These are phyloP conservation scores for Phengaris arion DNA, from an alignment of 2,888 invertebrate species.

Conservation along the genomic window DNA sequence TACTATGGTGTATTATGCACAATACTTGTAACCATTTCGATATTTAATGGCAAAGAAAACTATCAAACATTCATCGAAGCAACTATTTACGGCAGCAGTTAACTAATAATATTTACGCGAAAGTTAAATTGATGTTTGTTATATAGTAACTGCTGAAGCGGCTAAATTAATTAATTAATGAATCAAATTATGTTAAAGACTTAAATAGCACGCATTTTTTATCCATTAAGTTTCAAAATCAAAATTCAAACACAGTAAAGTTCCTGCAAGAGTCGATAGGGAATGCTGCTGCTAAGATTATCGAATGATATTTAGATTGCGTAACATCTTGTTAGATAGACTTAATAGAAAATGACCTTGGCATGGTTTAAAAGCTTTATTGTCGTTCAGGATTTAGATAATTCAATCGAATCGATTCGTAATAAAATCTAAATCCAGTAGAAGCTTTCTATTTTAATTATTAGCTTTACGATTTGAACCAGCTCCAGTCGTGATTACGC, in stretches of 20 bases:
- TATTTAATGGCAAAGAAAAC: not conserved
- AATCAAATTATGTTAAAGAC: not conserved
- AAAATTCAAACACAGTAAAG: no score
- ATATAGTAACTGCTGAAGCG: not conserved
- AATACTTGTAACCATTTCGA: constrained; percentile 8
- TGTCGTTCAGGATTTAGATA: constrained; percentile 2
- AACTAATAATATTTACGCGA: not conserved
- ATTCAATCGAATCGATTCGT: constrained; percentile 12
- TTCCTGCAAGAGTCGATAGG: not conserved
- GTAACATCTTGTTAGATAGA: constrained; percentile 10
- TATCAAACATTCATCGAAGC: not conserved
- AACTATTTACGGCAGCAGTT: not conserved
- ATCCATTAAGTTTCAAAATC: no score
- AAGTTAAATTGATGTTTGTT: not conserved
- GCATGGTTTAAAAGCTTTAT: constrained; percentile 21
- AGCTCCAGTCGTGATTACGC: not conserved
- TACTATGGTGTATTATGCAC: not conserved
- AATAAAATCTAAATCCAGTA: not conserved
- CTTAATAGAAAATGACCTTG: constrained; percentile 18
- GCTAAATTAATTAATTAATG: not conserved
- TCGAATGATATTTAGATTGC: constrained; percentile 16
- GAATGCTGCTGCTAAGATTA: not conserved
- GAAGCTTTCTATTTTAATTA: constrained; percentile 9
- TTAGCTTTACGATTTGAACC: not conserved
- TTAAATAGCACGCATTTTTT: not conserved